Base-by-base conservation (phyloP, 2,888 invertebrate genomes). In the Lasioglossum leucozonium region DNA sequence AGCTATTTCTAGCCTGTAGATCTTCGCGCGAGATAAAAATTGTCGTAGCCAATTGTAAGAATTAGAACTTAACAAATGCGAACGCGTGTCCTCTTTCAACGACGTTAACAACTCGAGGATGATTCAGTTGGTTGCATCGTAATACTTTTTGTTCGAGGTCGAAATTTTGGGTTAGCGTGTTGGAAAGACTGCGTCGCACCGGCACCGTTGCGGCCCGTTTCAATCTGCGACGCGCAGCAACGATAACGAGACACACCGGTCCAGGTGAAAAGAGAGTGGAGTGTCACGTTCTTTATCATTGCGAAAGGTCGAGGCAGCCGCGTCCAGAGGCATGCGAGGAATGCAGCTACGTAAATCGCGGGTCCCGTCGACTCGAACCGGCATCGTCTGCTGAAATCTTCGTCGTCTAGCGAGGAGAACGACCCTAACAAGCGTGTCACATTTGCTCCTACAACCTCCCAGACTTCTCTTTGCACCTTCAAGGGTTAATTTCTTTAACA, bases 231-330 rank as follows among this genome's bases (percentile, higher is more conserved):
- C 40, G 40, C 69, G 37, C 4, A 18, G 37, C 18, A 18, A 37
- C 34, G 67, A 65, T 65, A 65, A 65, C 62, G 62, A 65, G 62
- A 58, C 58, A 30, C 62, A 65, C 67, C 37, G 34, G 67, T 42
- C 26, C 72, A 72, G 72, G 72, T 72, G 72, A 72, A 72, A 71
- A 71, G 37, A 42, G 42, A 26, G 26, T 26, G 71, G 42, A 42
- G 58, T 51, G 37, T 22, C 47, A 67, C 47, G 67, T 69, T 77
- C 69, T 51, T 74, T 74, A 74, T 74, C 74, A 51, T 74, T 74
- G 74, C 58, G 74, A 74, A 74, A 74, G 74, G 74, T 74, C 74
- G 74, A 74, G 58, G 74, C 40, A 47, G 77, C 62, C 75, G 75
- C 75, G 26, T 30, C 73, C 55, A 76, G 42, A 22, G 65, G 76